Evolutionary conservation across 2,888 invertebrate species (phyloP), one percentile per base, ranked within the genome.

Genomic region (Ectemnius cavifrons): DNA sequence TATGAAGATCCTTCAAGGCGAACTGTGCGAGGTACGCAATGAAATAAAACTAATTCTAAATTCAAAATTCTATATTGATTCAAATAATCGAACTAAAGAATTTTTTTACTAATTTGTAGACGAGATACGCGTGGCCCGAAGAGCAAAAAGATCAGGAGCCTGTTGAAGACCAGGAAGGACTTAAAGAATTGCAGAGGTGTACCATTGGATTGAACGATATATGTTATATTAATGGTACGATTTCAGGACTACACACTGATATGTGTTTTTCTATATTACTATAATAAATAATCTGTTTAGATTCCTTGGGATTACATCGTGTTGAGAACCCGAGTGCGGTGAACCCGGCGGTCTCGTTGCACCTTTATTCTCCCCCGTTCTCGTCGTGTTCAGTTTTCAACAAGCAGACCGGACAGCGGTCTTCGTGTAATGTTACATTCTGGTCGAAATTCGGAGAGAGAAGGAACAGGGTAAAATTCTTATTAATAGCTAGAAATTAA

Each of bases 301-400:
- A 99, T 91, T 95, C 96, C 0, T 92, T 99, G 81, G 99, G 99
- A 0, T 93, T 99, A 14, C 99, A 99, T 90, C 94, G 99, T 0
- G 97, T 99, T 83, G 98, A 98, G 92, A 99, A 99, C 90, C 94
- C 96, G 0, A 98, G 97, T 11, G 95, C 98, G 88, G 94, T 95
- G 0, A 96, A 98, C 87, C 94, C 95, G 0, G 96, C 98, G 0
- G 96, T 99, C 0, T 98, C 97, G 5, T 92, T 99, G 28, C 99
- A 99, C 89, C 93, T 99, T 2, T 99, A 99, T 91, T 96, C 96
- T 82, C 99, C 98, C 0, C 98, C 98, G 0, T 99, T 97, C 89
- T 93, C 95, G 83, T 92, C 94, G 78, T 99, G 99, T 90, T 93
- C 95, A 45, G 95, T 97, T 45, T 99, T 99, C 89, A 98, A 99